phyloP scores from a whole-genome alignment of 1,140 invertebrate genomes.

The Drosophila prosaltans region DNA sequence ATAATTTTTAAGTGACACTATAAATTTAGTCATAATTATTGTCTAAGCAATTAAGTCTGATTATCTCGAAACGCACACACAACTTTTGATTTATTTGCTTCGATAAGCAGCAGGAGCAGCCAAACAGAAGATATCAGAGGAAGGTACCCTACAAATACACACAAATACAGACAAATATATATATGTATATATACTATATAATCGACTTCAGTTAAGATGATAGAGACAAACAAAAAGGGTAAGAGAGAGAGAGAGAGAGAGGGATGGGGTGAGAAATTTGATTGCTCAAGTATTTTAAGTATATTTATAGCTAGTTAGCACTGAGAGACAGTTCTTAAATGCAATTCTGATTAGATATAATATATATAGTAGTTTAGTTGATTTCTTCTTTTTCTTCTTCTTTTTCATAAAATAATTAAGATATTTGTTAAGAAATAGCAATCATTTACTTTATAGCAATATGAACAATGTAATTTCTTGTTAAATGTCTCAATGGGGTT shows the following conservation, averaged over 20 bases:
- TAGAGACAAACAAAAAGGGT: neutral
- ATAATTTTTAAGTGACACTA: slow-evolving; percentile 78
- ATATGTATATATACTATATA: neutral
- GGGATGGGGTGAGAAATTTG: neutral
- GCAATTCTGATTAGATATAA: slow-evolving; percentile 54
- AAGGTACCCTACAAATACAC: neutral
- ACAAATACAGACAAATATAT: neutral
- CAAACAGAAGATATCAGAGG: neutral
- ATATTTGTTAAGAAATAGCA: slow-evolving; percentile 15
- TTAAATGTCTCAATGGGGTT: slow-evolving; percentile 1
- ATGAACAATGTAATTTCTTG: slow-evolving; percentile 15
- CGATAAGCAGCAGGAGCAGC: slow-evolving; percentile 38
- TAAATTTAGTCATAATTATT: slow-evolving; percentile 81
- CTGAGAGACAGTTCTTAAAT: slow-evolving; percentile 52
- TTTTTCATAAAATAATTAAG: neutral
- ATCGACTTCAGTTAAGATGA: slow-evolving; percentile 26
- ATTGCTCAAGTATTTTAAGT: slow-evolving; percentile 1
- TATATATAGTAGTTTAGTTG: slow-evolving; percentile 9
- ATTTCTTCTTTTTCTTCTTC: neutral
- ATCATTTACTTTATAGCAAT: slow-evolving; percentile 14
- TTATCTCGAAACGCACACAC: slow-evolving; percentile 53
- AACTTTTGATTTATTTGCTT: slow-evolving; percentile 68
- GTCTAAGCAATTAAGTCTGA: slow-evolving; percentile 75
- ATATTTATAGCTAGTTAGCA: slow-evolving; percentile 12
- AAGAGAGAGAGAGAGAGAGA: neutral